A percentile compares a stretch with the other conserved stretches of the same genome.
These are phyloP conservation scores for Passer montanus DNA, from an alignment of 2,113 vertebrate genomes.

Conservation along the genomic window DNA sequence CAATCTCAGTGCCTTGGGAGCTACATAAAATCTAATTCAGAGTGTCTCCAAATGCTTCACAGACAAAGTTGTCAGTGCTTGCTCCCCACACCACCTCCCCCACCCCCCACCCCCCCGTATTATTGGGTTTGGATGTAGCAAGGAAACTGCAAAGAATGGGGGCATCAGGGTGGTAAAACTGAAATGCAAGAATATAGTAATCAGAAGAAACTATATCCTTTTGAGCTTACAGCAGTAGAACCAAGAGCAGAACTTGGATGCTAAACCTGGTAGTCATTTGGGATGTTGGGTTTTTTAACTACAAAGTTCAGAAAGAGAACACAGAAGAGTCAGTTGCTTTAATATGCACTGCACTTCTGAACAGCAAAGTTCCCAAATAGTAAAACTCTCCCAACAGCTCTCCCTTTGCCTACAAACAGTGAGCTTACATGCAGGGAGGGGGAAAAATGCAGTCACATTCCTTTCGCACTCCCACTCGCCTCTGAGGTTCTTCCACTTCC, in stretches of 20 bases:
- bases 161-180: neutral
- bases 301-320: neutral
- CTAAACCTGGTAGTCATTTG: neutral
- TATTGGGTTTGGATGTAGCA: neutral
- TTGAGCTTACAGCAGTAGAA: neutral
- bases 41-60: constrained; percentile 34
- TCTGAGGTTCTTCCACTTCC: constrained; percentile 92
- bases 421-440: constrained; percentile 49
- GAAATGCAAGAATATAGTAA: neutral
- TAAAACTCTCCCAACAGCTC: neutral
- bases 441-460: constrained; percentile 81
- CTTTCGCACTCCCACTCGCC: constrained; percentile 86
- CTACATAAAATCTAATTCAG: constrained; percentile 23
- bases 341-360: neutral
- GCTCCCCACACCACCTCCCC: neutral
- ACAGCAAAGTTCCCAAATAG: neutral
- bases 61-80: neutral
- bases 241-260: neutral
- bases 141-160: neutral
- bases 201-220: neutral
- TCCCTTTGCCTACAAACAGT: neutral
- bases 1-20: constrained; percentile 35
- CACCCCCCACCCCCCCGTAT: neutral
- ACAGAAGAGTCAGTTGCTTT: neutral
- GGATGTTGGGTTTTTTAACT: neutral